Conservation (phyloP, 2,113 vertebrate genomes). For the Gallinago undulata region DNA sequence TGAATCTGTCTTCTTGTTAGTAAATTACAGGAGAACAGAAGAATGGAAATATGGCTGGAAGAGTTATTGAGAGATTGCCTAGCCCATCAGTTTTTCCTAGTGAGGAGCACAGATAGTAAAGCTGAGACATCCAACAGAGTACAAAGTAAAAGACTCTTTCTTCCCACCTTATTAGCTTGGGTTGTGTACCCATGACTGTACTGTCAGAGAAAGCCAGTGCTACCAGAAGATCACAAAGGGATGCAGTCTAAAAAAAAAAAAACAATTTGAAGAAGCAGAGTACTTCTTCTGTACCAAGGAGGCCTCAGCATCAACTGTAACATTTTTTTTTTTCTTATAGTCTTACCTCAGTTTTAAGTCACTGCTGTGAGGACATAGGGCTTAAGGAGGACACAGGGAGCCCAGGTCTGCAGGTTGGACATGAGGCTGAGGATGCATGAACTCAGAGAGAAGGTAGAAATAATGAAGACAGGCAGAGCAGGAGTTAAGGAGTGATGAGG, state of each 20-base stretch:
- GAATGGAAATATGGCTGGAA: neutral
- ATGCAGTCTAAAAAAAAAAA: neutral
- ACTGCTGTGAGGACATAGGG: neutral
- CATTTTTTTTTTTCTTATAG: neutral
- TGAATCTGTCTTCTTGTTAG: neutral
- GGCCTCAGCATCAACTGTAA: neutral
- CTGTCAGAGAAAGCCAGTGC: neutral
- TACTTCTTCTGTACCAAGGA: neutral
- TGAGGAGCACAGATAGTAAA: neutral
- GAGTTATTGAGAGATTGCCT: neutral
- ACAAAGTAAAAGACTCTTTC: neutral
- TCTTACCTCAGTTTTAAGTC: neutral
- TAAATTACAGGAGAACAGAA: neutral
- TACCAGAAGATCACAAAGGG: neutral
- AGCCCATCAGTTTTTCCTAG: neutral
- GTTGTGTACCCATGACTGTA: neutral
- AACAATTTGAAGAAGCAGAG: neutral
- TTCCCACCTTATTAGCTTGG: neutral
- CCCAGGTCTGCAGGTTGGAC: neutral
- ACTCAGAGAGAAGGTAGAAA: neutral
- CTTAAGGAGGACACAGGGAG: neutral
- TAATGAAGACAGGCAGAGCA: neutral
- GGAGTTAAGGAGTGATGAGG: neutral
- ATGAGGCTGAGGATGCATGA: neutral
- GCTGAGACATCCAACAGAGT: neutral